Evolutionary conservation across 1,140 invertebrate species (phyloP).

Genomic region (Drosophila eugracilis): DNA sequence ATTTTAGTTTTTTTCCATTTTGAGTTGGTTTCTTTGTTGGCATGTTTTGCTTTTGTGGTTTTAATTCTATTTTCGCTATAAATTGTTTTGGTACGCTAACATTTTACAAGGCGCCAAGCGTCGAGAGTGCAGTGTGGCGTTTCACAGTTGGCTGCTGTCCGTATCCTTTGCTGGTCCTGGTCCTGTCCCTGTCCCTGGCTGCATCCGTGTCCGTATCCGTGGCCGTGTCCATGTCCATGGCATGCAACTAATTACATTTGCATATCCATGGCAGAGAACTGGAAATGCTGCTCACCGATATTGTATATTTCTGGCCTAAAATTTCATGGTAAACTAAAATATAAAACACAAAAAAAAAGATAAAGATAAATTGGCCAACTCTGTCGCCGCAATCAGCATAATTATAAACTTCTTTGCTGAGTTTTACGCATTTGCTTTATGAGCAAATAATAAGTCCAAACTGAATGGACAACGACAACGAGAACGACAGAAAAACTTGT

Average conservation of each 20-base stretch:
- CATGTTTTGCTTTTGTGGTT: slow-evolving; percentile 81
- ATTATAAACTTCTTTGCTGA: slow-evolving; percentile 70
- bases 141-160: slow-evolving; percentile 67
- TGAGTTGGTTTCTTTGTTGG: slow-evolving; percentile 42
- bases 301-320: slow-evolving; percentile 48
- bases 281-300: slow-evolving; percentile 58
- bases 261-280: slow-evolving; percentile 70
- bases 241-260: slow-evolving; percentile 82
- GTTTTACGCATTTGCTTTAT: slow-evolving; percentile 66
- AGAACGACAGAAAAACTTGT: slow-evolving; percentile 63
- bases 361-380: too few species aligned
- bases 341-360: too few species aligned
- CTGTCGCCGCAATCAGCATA: slow-evolving; percentile 73
- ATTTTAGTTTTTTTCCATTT: slow-evolving; percentile 31
- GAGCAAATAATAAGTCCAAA: slow-evolving; percentile 45
- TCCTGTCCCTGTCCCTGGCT: slow-evolving; percentile 21
- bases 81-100: slow-evolving; percentile 79
- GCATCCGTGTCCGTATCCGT: slow-evolving; percentile 28
- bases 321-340: too few species aligned
- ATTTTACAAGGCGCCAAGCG: slow-evolving; percentile 66
- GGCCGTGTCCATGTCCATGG: slow-evolving; percentile 35
- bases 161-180: slow-evolving; percentile 46
- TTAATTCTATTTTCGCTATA: slow-evolving; percentile 83
- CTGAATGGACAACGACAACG: slow-evolving; percentile 6
- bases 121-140: slow-evolving; percentile 51